Base-by-base conservation (phyloP, 2,113 vertebrate species). In the Arizona elegans region DNA sequence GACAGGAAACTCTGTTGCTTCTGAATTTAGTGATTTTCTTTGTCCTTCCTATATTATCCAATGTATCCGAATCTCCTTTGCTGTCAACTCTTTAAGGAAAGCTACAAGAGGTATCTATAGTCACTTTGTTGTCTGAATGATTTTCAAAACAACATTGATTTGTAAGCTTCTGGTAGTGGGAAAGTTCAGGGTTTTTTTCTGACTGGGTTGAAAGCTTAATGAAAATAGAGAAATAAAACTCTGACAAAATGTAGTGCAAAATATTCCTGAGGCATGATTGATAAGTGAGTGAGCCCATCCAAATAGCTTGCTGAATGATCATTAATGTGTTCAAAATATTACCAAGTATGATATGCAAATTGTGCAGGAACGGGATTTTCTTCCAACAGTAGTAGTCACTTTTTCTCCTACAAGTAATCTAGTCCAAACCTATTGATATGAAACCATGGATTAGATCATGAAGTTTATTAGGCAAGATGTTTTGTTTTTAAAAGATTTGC, bases 271-370 rank as follows among this genome's bases (percentile, higher is more conserved):
- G 2, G 7, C 12, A 33, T 92, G 52, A 56, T 59, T 85, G 88
- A 92, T 87, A 33, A 2, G 50, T 81, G 89, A 58, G 23, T 92
- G 85, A 29, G 29, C 59, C 33, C 70, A 47, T 55, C 56, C 53
- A 95, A 92, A 54, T 91, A 50, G 26, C 50, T 89, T 94, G 50
- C 56, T 58, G 50, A 93, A 91, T 52, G 12, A 55, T 87, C 81
- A 94, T 94, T 94, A 92, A 55, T 24, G 13, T 47, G 89, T 54
- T 90, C 26, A 86, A 93, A 55, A 0, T 59, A 87, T 33, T 5
- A 1, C 89, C 23, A 62, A 23, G 8, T 70, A 0, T 1, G 11
- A 8, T 88, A 54, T 56, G 9, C 43, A 38, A 88, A 15, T n/a
- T 70, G 29, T 7, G 29, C 15, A 70, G 29, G 29, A 70, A 70